phyloP scores from a whole-genome alignment of 2,888 invertebrate genomes.

The Synergus itoensis region DNA sequence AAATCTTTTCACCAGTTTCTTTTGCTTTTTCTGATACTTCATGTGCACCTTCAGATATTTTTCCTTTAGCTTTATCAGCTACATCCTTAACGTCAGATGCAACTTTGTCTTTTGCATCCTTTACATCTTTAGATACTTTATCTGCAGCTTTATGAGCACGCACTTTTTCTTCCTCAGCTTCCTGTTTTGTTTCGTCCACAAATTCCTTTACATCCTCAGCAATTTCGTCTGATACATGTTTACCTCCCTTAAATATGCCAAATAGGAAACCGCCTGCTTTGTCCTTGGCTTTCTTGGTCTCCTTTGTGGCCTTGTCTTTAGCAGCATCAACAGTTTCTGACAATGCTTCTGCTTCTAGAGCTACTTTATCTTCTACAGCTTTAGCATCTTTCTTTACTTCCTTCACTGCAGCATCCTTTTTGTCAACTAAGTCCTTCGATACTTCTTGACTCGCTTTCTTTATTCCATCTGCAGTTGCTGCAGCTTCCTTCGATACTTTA shows the following conservation, averaged over 20 bases:
- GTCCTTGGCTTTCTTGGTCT: slow-evolving; percentile 54
- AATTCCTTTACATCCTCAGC: slow-evolving; percentile 43
- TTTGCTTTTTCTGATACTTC: slow-evolving; percentile 56
- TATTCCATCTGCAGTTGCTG: slow-evolving; percentile 45
- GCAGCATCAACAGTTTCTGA: slow-evolving; percentile 75
- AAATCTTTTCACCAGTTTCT: slow-evolving; percentile 47
- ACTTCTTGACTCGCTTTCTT: slow-evolving; percentile 49
- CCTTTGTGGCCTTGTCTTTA: slow-evolving; percentile 55
- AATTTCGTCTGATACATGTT: slow-evolving; percentile 58
- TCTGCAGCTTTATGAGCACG: slow-evolving; percentile 63
- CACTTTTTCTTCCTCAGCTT: slow-evolving; percentile 55
- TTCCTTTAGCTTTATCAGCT: slow-evolving; percentile 46
- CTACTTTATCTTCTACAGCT: slow-evolving; percentile 47
- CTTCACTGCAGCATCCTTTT: slow-evolving; percentile 46
- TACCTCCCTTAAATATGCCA: slow-evolving; percentile 64
- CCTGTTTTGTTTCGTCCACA: slow-evolving; percentile 31
- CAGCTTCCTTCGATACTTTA: slow-evolving; percentile 46
- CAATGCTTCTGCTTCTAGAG: slow-evolving; percentile 40
- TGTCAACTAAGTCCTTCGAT: slow-evolving; percentile 50
- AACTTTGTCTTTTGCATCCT: not conserved
- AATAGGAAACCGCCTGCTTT: slow-evolving; percentile 46
- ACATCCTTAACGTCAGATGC: slow-evolving; percentile 14
- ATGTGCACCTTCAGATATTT: slow-evolving; percentile 44
- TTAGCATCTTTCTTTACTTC: slow-evolving; percentile 73
- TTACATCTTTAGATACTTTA: slow-evolving; percentile 27